A percentile compares a stretch with the other conserved stretches of the same genome.
phyloP scores from a whole-genome alignment of 2,113 vertebrate genomes.

The Murina feae region DNA sequence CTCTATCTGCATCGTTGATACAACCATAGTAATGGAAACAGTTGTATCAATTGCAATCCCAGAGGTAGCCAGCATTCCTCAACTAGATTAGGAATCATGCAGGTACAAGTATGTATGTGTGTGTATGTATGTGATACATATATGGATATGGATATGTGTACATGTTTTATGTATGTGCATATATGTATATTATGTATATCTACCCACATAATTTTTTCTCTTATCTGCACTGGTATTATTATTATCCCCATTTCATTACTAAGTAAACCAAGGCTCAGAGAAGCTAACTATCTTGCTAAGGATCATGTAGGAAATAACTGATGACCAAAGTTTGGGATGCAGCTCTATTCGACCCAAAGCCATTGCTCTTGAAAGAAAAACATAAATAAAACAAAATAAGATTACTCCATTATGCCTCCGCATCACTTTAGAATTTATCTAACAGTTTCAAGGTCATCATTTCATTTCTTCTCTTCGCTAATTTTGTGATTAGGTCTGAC shows the following conservation, averaged over 20 bases:
- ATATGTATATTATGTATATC: not conserved
- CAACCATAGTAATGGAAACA: fast-evolving
- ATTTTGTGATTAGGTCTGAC: not conserved
- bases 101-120: fast-evolving
- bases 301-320: not conserved
- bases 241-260: not conserved
- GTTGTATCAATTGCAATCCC: fast-evolving
- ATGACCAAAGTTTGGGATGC: not conserved
- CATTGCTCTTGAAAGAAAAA: not conserved
- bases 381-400: not conserved
- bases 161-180: not conserved
- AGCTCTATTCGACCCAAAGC: not conserved
- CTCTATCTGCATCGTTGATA: not conserved
- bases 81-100: not conserved
- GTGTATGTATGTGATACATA: not conserved
- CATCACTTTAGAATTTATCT: not conserved
- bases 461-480: not conserved
- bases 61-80: fast-evolving
- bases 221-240: not conserved
- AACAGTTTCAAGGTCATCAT: too few species aligned
- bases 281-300: not conserved
- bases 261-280: not conserved
- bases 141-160: not conserved
- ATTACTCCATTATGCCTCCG: not conserved
- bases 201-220: fast-evolving